Evolutionary conservation across 2,797 vertebrate genomes (phyloP), one percentile per base, ranked within the genome.

Genomic region (Leptatherina wallacei): DNA sequence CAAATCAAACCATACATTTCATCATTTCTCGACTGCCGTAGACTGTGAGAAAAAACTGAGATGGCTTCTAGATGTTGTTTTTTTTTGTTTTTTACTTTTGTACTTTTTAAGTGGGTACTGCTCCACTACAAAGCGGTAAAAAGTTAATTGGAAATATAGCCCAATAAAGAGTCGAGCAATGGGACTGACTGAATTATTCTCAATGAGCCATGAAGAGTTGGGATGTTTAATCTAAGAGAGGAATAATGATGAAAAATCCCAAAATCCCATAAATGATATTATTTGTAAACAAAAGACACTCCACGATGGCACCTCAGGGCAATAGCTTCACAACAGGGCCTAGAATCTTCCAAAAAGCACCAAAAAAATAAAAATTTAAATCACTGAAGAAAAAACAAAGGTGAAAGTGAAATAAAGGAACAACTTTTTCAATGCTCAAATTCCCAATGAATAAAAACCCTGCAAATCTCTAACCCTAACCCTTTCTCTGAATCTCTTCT

Each of bases 101-200:
- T 42, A 18, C 0, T 75, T 81, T 85, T 66, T 74, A 33, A 83
- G 65, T 14, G 32, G 74, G 58, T 74, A 78, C 57, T 75, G 83
- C 87, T 88, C 84, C 85, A 88, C 80, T 89, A 73, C 75, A 69
- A 73, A 69, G 72, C 61, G 69, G 69, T 80, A 55, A 61, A 61
- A 85, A 77, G 68, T 64, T 74, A 83, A 78, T 78, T 76, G 61
- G 72, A 92, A 89, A 89, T 82, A 89, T 81, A 68, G 75, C 38
- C 65, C 85, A 85, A 88, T 92, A 88, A 92, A 90, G 70, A 83
- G 32, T 58, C 69, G 75, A 90, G 81, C 81, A 57, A 52, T 70
- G 61, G 78, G 83, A 86, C 67, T 80, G 71, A 90, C 12, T 12
- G 11, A 52, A 55, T 55, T 55, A 30, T 20, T 49, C 3, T 10